Evolutionary conservation across 1,140 invertebrate genomes (phyloP).

Genomic region (Drosophila arizonae): DNA sequence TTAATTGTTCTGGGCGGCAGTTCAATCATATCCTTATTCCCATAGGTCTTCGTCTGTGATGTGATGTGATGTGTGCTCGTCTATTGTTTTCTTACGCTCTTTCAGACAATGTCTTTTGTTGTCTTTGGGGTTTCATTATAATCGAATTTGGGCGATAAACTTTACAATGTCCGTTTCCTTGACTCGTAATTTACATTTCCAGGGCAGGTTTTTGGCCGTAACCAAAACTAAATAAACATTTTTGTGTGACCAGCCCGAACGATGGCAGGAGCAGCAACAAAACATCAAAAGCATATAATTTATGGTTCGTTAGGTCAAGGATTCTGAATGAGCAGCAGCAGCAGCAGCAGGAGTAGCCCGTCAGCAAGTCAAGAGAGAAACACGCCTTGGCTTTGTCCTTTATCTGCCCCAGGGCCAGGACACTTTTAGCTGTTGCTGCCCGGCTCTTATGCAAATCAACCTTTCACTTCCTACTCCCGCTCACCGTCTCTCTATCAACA

Average conservation of each 20-base stretch:
- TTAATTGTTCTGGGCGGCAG: slow-evolving; percentile 62
- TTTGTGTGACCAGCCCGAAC: slow-evolving; percentile 20
- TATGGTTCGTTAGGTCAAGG: slow-evolving; percentile 80
- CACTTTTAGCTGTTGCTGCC: slow-evolving; percentile 30
- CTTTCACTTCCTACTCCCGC: slow-evolving; percentile 1
- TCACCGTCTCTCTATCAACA: not conserved
- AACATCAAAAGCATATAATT: slow-evolving; percentile 81
- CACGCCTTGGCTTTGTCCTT: slow-evolving; percentile 28
- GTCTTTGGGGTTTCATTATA: slow-evolving; percentile 69
- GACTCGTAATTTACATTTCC: slow-evolving; percentile 46
- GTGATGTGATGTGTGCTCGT: slow-evolving; percentile 2
- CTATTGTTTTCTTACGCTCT: slow-evolving; percentile 35
- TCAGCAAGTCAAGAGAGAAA: slow-evolving; percentile 53
- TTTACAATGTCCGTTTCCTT: slow-evolving; percentile 56
- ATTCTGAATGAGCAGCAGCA: slow-evolving; percentile 18
- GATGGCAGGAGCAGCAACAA: slow-evolving; percentile 15
- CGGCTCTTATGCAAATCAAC: slow-evolving; percentile 61
- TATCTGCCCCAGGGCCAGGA: slow-evolving; percentile 23
- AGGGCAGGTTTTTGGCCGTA: slow-evolving; percentile 6
- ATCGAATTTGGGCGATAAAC: slow-evolving; percentile 76
- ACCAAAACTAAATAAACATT: slow-evolving; percentile 71
- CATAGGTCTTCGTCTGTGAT: slow-evolving; percentile 27
- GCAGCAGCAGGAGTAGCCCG: slow-evolving; percentile 7
- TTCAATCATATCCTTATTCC: slow-evolving; percentile 69
- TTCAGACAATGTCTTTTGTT: slow-evolving; percentile 45